Conservation (phyloP, 1,140 invertebrate genomes). For the Phymastichus coffea region DNA sequence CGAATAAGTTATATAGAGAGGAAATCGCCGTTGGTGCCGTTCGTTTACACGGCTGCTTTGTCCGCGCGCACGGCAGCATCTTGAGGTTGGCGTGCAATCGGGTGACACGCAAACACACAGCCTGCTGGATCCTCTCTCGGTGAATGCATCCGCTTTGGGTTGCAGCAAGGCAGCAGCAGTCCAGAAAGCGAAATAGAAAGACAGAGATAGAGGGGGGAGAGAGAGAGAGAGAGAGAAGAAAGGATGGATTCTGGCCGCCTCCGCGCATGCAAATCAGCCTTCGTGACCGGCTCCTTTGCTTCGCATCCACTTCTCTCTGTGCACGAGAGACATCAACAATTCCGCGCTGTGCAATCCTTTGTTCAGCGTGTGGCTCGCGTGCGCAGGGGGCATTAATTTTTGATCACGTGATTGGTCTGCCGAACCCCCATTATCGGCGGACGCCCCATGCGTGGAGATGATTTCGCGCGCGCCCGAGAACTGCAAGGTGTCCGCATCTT, state of each 20-base stretch:
- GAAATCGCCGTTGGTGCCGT: not conserved
- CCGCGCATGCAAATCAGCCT: conserved; percentile 16
- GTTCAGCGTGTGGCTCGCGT: not conserved
- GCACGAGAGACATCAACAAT: not conserved
- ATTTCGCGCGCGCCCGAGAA: not conserved
- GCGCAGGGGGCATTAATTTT: not conserved
- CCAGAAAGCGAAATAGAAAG: not conserved
- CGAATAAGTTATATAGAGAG: too few relatives aligned
- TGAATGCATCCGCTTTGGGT: not conserved
- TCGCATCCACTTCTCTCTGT: not conserved
- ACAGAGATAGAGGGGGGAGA: not conserved
- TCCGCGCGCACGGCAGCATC: too few relatives aligned
- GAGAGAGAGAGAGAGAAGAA: not conserved
- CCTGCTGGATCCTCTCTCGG: too few relatives aligned
- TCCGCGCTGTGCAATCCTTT: not conserved
- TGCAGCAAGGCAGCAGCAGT: not conserved
- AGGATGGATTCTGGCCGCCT: not conserved
- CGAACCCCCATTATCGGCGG: not conserved
- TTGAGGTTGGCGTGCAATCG: too few relatives aligned
- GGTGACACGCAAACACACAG: too few relatives aligned
- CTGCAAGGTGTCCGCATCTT: too few relatives aligned
- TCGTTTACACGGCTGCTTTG: conserved; percentile 20
- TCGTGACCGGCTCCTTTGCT: conserved; percentile 2
- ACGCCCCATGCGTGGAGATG: not conserved
- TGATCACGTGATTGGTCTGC: not conserved